Evolutionary conservation across 2,113 vertebrate genomes (phyloP), one percentile per base, ranked within the genome.

Genomic region (Ranitomeya imitator): DNA sequence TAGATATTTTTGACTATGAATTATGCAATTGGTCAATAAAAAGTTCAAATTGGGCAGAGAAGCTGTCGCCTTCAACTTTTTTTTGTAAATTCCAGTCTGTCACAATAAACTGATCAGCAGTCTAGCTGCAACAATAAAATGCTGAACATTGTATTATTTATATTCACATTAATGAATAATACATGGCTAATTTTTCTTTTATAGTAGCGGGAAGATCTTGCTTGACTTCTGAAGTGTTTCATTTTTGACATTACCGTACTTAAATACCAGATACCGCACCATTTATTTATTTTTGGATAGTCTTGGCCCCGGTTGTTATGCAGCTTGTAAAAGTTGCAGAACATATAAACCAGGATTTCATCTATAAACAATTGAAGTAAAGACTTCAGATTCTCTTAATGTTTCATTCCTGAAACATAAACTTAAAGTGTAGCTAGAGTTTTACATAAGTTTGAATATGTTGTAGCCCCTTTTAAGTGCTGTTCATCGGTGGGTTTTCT

Each of bases 311-410:
- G 37, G 26, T 73, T 37, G 26, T 73, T 37, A 37, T 73, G 13
- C 26, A 37, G 69, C 69, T 31, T 37, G 26, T 37, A 73, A 16
- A 73, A 73, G 26, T 73, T 73, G 31, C 69, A 37, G 69, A 73
- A 73, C 12, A 14, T 73, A 7, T 73, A 73, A 73, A 73, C 69
- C 31, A 31, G 23, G 13, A 16, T 37, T 37, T 16, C 14, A 37
- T 73, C 26, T 73, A 73, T 73, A 73, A 73, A 73, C 69, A 73
- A 37, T 31, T 73, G 37, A 73, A 73, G 69, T 73, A 31, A 37
- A 73, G 69, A 73, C 69, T 73, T 73, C 6, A 73, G 69, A 37
- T 16, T 5, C 69, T 73, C 69, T 73, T 73, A 73, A 73, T 37
- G 69, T 14, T 37, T 37, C 12, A 7, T 12, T 26, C 11, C n/a